Base-by-base conservation (phyloP, 2,888 invertebrate genomes). In the Bombyx huttoni region DNA sequence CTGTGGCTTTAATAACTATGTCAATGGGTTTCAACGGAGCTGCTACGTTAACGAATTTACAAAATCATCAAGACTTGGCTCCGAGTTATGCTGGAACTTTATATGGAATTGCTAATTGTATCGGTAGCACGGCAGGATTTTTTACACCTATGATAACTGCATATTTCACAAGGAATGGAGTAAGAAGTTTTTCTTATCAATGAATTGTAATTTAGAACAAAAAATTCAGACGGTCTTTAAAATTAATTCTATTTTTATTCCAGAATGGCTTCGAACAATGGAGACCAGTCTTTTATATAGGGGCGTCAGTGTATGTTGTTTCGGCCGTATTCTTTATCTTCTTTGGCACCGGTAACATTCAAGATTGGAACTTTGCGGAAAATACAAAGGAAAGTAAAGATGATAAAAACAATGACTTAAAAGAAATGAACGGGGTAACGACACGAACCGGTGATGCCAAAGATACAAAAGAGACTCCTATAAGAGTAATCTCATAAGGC, bases 21-120 rank as follows among this genome's bases (percentile, higher is more conserved):
- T 93, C 93, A 0, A 83, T 93, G 74, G 93, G 93, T 14, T 90
- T 92, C 63, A 91, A 91, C 56, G 91, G 91, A 0, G 91, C 91
- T 6, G 91, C 91, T 0, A 91, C 91, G 0, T 70, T 91, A 53
- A 90, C 91, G 0, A 91, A 91, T 67, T 75, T 91, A 57, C 91
- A 91, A 65, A 91, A 91, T 58, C 89, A 92, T 54, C 94, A 94
- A 73, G 94, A 94, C 73, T 78, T 94, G 52, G 92, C 94, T 0
- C 94, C 94, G 0, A 94, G 94, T 67, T 94, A 91, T 68, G 94
- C 94, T 0, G 94, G 94, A 6, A 92, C 93, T 10, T 75, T 94
- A 33, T 94, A 94, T 63, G 94, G 94, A 9, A 91, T 94, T n/a
- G 93, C 94, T 49, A 94, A 94, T 64, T 92, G 92, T 58, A 75